Evolutionary conservation across 2,113 vertebrate species (phyloP).

Genomic region (Campylomormyrus numenius): DNA sequence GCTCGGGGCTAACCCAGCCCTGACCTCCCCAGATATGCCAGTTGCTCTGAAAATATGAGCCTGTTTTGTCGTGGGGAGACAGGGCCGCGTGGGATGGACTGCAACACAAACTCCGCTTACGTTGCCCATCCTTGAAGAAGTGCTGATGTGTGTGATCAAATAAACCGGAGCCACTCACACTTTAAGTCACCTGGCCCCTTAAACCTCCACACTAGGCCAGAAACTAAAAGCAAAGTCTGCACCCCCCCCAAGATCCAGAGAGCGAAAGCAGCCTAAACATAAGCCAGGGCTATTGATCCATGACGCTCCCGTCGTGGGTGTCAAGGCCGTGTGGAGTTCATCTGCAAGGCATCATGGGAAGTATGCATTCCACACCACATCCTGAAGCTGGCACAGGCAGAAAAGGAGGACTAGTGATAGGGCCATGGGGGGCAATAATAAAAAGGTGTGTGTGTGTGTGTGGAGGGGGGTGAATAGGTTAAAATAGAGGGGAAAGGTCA

Average conservation of each 20-base stretch:
- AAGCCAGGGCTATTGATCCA: neutral
- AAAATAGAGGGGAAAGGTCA: neutral
- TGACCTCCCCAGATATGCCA: slow-evolving; percentile 14
- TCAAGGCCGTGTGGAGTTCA: neutral
- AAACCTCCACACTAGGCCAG: neutral
- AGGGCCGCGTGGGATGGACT: slow-evolving; percentile 21
- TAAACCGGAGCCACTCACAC: neutral
- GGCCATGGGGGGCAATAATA: neutral
- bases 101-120: neutral
- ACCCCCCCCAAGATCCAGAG: neutral
- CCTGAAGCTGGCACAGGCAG: neutral
- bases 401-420: neutral
- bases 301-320: neutral
- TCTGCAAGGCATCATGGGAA: neutral
- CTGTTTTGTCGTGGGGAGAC: neutral
- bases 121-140: neutral
- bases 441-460: neutral
- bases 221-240: neutral
- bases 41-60: slow-evolving; percentile 21
- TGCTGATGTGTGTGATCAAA: neutral
- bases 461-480: neutral
- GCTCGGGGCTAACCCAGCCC: slow-evolving; percentile 12
- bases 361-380: neutral
- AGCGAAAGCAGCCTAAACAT: neutral
- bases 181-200: neutral